These are phyloP conservation scores for Epirrita christyi DNA, from an alignment of 2,888 invertebrate species.

Conservation along the genomic window DNA sequence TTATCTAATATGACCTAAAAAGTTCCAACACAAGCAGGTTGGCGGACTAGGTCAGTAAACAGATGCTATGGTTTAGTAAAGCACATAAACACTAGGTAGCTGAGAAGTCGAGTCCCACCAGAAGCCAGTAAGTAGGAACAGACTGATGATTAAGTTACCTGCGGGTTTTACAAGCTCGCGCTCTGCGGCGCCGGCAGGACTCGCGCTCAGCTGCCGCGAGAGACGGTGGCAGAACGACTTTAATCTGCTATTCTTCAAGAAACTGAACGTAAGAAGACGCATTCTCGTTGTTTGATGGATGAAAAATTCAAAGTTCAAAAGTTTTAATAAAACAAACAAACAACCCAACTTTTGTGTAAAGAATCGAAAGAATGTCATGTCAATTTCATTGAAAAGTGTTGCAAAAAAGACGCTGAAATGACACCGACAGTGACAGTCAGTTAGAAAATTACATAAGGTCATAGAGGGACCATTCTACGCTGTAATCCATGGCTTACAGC, in stretches of 20 bases:
- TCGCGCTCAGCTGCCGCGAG: conserved; percentile 35
- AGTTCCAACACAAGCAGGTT: not conserved
- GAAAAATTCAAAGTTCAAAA: too few relatives aligned
- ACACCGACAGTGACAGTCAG: too few relatives aligned
- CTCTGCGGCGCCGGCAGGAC: conserved; percentile 34
- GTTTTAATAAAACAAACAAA: too few relatives aligned
- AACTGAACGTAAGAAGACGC: conserved; percentile 62
- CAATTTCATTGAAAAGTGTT: too few relatives aligned
- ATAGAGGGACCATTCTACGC: too few relatives aligned
- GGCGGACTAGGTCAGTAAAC: not conserved
- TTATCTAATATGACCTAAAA: not conserved
- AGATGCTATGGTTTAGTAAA: not conserved
- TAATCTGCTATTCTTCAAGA: conserved; percentile 56
- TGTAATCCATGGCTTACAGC: too few relatives aligned
- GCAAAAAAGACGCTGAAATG: too few relatives aligned
- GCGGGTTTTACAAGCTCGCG: conserved; percentile 26
- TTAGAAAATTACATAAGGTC: too few relatives aligned
- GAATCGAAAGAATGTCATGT: too few relatives aligned
- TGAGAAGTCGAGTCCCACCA: too few relatives aligned
- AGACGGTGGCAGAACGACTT: conserved; percentile 43
- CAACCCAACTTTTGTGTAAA: not conserved
- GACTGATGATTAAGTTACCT: conserved; percentile 11
- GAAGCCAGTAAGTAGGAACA: too few relatives aligned
- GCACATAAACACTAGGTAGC: too few relatives aligned
- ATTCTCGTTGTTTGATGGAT: conserved; percentile 39